Evolutionary conservation across 2,888 invertebrate genomes (phyloP), one percentile per base, ranked within the genome.

Genomic region (Lymantria monacha): DNA sequence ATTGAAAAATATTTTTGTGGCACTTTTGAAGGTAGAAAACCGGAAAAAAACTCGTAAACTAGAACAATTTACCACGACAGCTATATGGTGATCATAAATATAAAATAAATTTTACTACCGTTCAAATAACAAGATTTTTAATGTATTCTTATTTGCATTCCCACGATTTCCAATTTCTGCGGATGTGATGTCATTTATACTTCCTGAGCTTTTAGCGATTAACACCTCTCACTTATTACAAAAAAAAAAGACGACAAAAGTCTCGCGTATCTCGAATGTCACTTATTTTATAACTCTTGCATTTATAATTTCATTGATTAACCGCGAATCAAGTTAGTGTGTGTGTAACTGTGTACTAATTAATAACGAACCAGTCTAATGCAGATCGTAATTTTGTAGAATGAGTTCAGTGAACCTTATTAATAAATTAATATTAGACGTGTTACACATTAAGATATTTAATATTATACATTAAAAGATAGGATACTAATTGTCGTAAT

Each of bases 81-180:
- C 22, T 22, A 44, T 48, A 56, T 33, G 45, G 44, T 53, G 30
- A 50, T 30, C 44, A 45, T 59, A 58, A 49, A 55, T 50, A 42
- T 54, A 44, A 54, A 33, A 51, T 49, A 55, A 59, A 30, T 53
- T 51, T 59, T 45, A 40, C 38, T 37, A 36, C 42, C 49, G 41
- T 40, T 50, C 31, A 45, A 22, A 45, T 51, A 51, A 49, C 48
- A 53, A 30, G 46, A 55, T 49, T 46, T n/a, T 53, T 51, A 53
- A 64, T 66, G 49, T 49, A 62, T 41, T 38, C 42, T 47, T 49
- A 44, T 51, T 48, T 49, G 47, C 14, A 55, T 55, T 66, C 66
- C 66, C 64, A 66, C 66, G 66, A 59, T 61, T 66, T 66, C 54
- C 46, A 63, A 57, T 56, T 42, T 61, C 49, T 55, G 46, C 63